Conservation (phyloP, 2,113 vertebrate species). For the Acanthisitta chloris region DNA sequence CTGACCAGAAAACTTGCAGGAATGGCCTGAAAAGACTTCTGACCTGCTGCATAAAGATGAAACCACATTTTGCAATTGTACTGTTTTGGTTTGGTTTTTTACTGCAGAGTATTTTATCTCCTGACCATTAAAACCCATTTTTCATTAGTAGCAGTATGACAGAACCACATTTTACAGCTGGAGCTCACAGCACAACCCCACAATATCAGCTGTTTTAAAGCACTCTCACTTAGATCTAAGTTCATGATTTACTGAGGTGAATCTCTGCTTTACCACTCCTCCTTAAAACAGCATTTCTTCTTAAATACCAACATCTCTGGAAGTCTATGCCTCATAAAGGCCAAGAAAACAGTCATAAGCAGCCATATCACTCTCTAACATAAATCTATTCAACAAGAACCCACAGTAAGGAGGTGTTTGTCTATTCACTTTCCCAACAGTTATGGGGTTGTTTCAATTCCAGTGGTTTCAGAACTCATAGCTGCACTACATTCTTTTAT, state of each 20-base stretch:
- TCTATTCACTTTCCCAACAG: not conserved
- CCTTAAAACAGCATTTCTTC: not conserved
- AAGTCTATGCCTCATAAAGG: not conserved
- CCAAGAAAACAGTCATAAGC: not conserved
- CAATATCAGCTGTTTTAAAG: not conserved
- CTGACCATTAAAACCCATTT: not conserved
- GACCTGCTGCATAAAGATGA: not conserved
- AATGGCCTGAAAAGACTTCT: not conserved
- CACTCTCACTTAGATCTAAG: not conserved
- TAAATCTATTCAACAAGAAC: not conserved
- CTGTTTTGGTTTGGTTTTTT: not conserved
- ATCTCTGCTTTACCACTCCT: not conserved
- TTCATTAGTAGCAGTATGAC: not conserved
- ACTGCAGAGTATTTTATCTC: not conserved
- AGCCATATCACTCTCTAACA: not conserved
- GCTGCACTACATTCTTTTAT: not conserved
- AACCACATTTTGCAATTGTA: not conserved
- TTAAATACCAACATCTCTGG: not conserved
- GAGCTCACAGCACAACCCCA: not conserved
- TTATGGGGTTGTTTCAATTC: not conserved
- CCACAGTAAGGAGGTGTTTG: not conserved
- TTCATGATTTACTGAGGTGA: not conserved
- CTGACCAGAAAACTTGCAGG: not conserved
- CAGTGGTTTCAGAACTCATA: not conserved
- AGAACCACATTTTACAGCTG: not conserved